Evolutionary conservation across 2,888 invertebrate species (phyloP), one percentile per base, ranked within the genome.

Genomic region (Sclerodermus sp.): DNA sequence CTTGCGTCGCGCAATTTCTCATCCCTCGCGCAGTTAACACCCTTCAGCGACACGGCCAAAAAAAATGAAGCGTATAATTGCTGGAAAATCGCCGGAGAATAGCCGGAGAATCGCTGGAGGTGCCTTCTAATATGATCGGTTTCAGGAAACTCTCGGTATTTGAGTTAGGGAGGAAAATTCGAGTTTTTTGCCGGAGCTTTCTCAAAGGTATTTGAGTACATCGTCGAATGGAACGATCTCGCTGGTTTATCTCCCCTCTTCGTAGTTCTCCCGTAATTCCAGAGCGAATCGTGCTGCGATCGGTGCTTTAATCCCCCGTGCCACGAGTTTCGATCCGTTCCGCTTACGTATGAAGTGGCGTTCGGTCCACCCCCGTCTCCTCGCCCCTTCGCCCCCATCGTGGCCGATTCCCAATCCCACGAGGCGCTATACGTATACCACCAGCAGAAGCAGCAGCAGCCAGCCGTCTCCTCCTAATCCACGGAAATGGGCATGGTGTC

Each of bases 401-500:
- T 37, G 23, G 12, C 40, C 39, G 13, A 37, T 47, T 44, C 37
- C 16, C 32, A 40, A 18, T 15, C 45, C 13, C 8, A 12, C 18
- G 47, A 49, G 51, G 48, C 42, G 47, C n/a, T 23, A 23, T 23
- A 23, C 8, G 8, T 23, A 23, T 23, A 23, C 23, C 23, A 23
- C 23, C 8, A 23, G 23, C 23, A 23, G 4, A 5, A 8, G 23
- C 23, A 5, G 23, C 23, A 23, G 8, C 23, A 23, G 3, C 23
- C 10, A 17, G 15, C 49, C 53, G 50, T 62, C 56, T 53, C 45
- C 44, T 54, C 57, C 55, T 66, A 64, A 64, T 64, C 60, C 60
- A 53, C 61, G 63, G 61, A 66, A 67, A 67, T 68, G 62, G 64
- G 58, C 53, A 58, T 58, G 58, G 68, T 60, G 64, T 68, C 68